Evolutionary conservation across 1,140 invertebrate species (phyloP).

Genomic region (Philaenus spumarius): DNA sequence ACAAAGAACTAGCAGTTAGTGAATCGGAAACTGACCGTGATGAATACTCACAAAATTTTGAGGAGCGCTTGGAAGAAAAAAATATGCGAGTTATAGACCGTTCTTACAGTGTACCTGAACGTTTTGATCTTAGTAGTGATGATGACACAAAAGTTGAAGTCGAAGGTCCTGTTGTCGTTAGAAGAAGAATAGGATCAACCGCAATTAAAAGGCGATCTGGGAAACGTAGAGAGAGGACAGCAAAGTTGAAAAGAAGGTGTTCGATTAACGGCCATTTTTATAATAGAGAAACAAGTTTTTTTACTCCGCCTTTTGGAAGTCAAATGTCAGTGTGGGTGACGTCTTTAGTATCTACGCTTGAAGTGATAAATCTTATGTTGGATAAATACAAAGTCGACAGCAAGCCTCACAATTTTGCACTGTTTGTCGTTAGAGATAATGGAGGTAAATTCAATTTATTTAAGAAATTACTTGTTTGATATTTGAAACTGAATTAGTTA

Average conservation of each 20-base stretch:
- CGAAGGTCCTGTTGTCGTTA: neutral
- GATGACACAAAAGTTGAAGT: constrained; percentile 27
- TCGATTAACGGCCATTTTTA: constrained; percentile 88
- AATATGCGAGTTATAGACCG: neutral
- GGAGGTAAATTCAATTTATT: constrained; percentile 50
- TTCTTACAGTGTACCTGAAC: constrained; percentile 16
- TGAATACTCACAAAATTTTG: constrained; percentile 25
- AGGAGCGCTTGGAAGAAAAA: constrained; percentile 22
- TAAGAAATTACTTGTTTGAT: too few species aligned
- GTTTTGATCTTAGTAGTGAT: constrained; percentile 13
- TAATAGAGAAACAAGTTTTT: constrained; percentile 80
- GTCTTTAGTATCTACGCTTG: constrained; percentile 67
- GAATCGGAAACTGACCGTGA: constrained; percentile 17
- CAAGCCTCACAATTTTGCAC: constrained; percentile 67
- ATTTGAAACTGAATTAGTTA: too few species aligned
- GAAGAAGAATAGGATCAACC: constrained; percentile 50
- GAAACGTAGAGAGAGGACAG: constrained; percentile 47
- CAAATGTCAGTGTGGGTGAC: constrained; percentile 82
- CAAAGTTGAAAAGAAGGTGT: constrained; percentile 65
- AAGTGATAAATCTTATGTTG: constrained; percentile 77
- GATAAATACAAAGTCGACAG: constrained; percentile 86
- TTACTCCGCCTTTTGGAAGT: constrained; percentile 76
- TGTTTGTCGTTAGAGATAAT: constrained; percentile 76
- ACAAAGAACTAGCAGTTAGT: too few species aligned
- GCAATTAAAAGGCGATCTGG: constrained; percentile 64